A percentile compares a stretch with the other conserved stretches of the same genome.
Evolutionary conservation across 2,888 invertebrate species (phyloP).

Genomic region (Malachius bipustulatus): DNA sequence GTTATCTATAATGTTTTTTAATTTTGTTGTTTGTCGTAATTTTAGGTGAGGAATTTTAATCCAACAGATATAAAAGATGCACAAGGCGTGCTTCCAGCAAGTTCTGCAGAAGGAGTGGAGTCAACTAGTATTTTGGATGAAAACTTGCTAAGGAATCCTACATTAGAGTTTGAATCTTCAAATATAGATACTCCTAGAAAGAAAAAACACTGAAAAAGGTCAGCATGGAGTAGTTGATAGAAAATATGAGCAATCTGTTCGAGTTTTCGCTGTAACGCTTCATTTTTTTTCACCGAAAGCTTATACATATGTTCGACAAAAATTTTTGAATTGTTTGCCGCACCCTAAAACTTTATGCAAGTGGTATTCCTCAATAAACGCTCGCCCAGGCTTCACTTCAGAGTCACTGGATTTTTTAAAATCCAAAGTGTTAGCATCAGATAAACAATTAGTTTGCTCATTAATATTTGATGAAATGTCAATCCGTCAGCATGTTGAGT

Average conservation of each 20-base stretch:
- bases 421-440: not conserved
- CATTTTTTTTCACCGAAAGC: conserved; percentile 9
- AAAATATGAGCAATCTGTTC: conserved; percentile 3
- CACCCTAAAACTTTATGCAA: conserved; percentile 3
- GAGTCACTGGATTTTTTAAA: not conserved
- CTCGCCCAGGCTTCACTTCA: too few relatives aligned
- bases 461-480: conserved; percentile 26
- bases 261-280: conserved; percentile 8
- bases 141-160: too few relatives aligned
- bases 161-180: too few relatives aligned
- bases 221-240: conserved; percentile 2
- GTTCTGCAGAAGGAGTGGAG: too few relatives aligned
- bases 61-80: too few relatives aligned
- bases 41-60: too few relatives aligned
- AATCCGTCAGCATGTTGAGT: conserved; percentile 21
- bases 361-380: not conserved
- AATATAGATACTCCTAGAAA: too few relatives aligned
- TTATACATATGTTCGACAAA: conserved; percentile 5
- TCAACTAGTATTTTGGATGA: too few relatives aligned
- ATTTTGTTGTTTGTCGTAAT: too few relatives aligned
- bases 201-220: too few relatives aligned
- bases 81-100: too few relatives aligned
- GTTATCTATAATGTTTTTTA: too few relatives aligned
- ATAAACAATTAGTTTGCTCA: conserved; percentile 15
- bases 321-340: conserved; percentile 5